Base-by-base conservation (phyloP, 2,888 invertebrate genomes). In the Spilarctia lutea region DNA sequence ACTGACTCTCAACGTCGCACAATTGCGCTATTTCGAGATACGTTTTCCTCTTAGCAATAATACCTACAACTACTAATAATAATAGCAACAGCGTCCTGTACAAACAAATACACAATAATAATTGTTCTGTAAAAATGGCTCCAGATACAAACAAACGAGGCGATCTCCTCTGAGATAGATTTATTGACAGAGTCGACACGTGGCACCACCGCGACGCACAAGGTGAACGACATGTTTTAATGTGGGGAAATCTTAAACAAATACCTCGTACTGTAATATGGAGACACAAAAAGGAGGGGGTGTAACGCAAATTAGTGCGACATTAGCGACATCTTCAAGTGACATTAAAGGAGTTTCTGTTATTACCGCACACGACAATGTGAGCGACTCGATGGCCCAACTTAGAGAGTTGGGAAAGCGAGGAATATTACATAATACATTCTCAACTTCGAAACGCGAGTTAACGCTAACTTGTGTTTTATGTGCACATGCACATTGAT, bases 31-130 rank as follows among this genome's bases (percentile, higher is more conserved):
- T 94, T 94, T 94, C 89, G 89, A 93, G 92, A 91, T 88, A 89
- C 89, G 88, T 94, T 94, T 93, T 94, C 94, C 94, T 94, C 92
- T 85, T 92, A 90, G 89, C 87, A 90, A 92, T 89, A 91, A 89
- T 89, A 91, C 88, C 86, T 87, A 89, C 71, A 24, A 45, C 82
- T 79, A 82, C 85, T 89, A 91, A 91, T 92, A 92, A 92, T 91
- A 91, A 91, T 88, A 87, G 75, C 60, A 75, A 74, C 81, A 79
- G 73, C 80, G 80, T 85, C 83, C 81, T 78, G 83, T 84, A 84
- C 88, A 87, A 87, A 88, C 83, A 88, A 81, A 83, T 85, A 86
- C 81, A 85, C 81, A 85, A 88, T 88, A 86, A 88, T 86, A 86
- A 90, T 83, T 88, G 88, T 85, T 86, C 56, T 81, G 83, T 85